These are phyloP conservation scores for Drosophila sechellia DNA, from an alignment of 1,140 invertebrate genomes.

Conservation along the genomic window DNA sequence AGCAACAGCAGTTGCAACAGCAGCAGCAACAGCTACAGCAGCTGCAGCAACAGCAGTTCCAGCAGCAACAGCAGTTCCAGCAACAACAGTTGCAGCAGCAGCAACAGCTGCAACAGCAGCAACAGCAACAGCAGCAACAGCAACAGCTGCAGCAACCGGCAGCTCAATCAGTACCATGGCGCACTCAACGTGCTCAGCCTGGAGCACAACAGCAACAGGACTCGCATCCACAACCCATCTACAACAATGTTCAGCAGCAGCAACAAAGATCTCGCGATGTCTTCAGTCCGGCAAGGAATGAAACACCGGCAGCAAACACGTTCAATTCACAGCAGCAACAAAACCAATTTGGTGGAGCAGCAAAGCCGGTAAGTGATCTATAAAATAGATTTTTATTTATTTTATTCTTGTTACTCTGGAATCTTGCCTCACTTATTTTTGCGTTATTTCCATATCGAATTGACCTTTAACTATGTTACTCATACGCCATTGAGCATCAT, in stretches of 20 bases:
- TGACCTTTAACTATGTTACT: slow-evolving; percentile 37
- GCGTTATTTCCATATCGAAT: slow-evolving; percentile 16
- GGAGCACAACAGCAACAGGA: slow-evolving; percentile 46
- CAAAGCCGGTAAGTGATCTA: slow-evolving; percentile 66
- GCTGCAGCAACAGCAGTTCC: slow-evolving; percentile 36
- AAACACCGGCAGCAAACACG: slow-evolving; percentile 59
- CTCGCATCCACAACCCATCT: slow-evolving; percentile 72
- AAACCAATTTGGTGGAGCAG: slow-evolving; percentile 62
- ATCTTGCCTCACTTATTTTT: slow-evolving; percentile 2
- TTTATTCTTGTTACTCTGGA: not conserved
- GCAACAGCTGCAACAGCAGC: slow-evolving; percentile 34
- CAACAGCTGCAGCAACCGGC: slow-evolving; percentile 21
- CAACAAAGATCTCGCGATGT: slow-evolving; percentile 63
- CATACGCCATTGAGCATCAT: slow-evolving; percentile 13
- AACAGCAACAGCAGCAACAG: slow-evolving; percentile 42
- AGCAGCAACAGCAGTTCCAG: slow-evolving; percentile 33
- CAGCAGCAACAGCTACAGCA: slow-evolving; percentile 49
- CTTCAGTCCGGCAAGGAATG: slow-evolving; percentile 50
- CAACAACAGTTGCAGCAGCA: slow-evolving; percentile 37
- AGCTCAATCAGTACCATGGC: slow-evolving; percentile 71
- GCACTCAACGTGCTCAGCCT: slow-evolving; percentile 62
- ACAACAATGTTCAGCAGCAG: slow-evolving; percentile 74
- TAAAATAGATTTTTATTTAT: not conserved
- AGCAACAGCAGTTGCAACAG: slow-evolving; percentile 27
- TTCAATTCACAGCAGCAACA: slow-evolving; percentile 54